Evolutionary conservation across 2,113 vertebrate genomes (phyloP).

Genomic region (Peucedramus taeniatus): DNA sequence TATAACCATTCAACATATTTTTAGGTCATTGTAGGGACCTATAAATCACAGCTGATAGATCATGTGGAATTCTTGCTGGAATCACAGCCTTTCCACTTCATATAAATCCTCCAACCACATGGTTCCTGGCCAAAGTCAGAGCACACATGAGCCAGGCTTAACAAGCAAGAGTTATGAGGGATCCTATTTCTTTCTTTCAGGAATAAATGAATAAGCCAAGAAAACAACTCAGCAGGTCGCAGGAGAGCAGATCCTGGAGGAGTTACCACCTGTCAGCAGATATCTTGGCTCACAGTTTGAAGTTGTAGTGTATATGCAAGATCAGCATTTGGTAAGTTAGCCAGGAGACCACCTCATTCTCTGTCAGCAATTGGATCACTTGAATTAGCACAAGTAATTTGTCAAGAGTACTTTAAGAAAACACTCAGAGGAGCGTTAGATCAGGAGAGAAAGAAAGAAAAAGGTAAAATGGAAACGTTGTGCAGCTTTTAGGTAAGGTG

Average conservation of each 20-base stretch:
- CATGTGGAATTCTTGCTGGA: not conserved
- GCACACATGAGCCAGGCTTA: not conserved
- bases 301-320: not conserved
- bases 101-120: not conserved
- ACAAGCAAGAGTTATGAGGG: not conserved
- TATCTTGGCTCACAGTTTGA: not conserved
- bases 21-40: not conserved
- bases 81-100: not conserved
- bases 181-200: not conserved
- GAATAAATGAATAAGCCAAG: slow-evolving; percentile 5
- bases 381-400: slow-evolving; percentile 1
- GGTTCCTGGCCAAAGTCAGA: not conserved
- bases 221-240: not conserved
- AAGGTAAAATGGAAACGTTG: not conserved
- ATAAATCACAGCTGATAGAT: not conserved
- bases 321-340: not conserved
- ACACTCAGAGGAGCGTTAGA: not conserved
- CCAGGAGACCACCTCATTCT: not conserved
- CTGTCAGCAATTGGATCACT: not conserved
- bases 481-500: not conserved
- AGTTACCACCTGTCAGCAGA: slow-evolving; percentile 1
- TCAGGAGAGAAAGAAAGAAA: not conserved
- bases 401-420: not conserved
- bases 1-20: not conserved
- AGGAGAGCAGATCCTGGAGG: not conserved